Percentiles rank a stretch among this genome's conserved stretches.
These are phyloP conservation scores for Odontophorus gujanensis DNA, from an alignment of 2,113 vertebrate genomes.

Conservation along the genomic window DNA sequence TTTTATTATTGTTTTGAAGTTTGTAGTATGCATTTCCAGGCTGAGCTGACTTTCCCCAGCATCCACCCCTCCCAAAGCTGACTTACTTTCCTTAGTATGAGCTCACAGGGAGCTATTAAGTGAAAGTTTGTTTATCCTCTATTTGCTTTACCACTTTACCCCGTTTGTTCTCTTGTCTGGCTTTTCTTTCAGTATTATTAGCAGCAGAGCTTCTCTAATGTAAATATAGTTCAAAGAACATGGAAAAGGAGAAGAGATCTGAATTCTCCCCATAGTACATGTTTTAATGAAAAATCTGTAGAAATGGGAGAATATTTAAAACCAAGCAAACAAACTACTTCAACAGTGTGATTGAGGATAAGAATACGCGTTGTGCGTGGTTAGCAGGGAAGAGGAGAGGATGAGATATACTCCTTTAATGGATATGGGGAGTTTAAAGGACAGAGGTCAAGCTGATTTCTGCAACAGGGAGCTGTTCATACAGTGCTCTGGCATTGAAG, in stretches of 20 bases:
- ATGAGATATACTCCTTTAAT: neutral
- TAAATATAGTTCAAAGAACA: conserved; percentile 3
- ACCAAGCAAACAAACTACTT: neutral
- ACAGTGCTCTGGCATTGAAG: neutral
- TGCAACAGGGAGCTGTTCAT: neutral
- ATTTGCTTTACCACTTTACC: conserved; percentile 33
- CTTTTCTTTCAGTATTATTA: neutral
- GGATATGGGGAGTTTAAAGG: neutral
- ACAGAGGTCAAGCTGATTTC: neutral
- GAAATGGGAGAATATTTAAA: neutral
- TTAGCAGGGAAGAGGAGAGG: neutral
- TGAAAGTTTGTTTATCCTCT: conserved; percentile 46
- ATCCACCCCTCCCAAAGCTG: neutral
- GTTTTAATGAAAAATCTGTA: neutral
- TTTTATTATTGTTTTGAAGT: neutral
- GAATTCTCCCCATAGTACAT: neutral
- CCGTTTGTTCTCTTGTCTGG: conserved; percentile 29
- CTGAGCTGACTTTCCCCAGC: neutral
- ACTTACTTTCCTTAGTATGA: neutral
- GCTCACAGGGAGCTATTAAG: conserved; percentile 19
- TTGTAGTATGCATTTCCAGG: neutral
- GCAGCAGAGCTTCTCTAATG: neutral
- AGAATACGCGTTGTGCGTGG: neutral
- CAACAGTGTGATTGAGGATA: neutral
- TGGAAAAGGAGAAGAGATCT: neutral